Conservation (phyloP, 2,888 invertebrate genomes). For the Volucella bombylans region DNA sequence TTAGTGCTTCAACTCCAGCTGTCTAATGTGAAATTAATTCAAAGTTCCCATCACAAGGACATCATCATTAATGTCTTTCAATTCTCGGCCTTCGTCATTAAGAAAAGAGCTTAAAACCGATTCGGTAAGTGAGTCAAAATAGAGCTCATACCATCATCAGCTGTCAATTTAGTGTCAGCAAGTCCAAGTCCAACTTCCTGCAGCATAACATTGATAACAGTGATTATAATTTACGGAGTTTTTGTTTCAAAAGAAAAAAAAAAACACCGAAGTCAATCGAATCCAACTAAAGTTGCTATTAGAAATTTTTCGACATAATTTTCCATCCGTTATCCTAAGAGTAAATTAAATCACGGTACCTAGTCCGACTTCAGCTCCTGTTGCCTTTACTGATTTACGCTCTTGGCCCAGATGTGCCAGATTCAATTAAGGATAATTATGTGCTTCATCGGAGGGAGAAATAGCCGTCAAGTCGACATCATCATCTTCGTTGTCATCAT, state of each 20-base stretch:
- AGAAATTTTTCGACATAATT: slow-evolving; percentile 55
- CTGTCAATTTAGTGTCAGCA: slow-evolving; percentile 33
- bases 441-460: slow-evolving; percentile 73
- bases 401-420: slow-evolving; percentile 69
- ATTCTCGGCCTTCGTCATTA: slow-evolving; percentile 1
- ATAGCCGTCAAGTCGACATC: slow-evolving; percentile 71
- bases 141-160: neutral
- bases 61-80: slow-evolving; percentile 55
- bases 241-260: slow-evolving; percentile 3
- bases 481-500: slow-evolving; percentile 61
- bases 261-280: slow-evolving; percentile 13
- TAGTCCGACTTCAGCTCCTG: neutral
- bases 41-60: slow-evolving; percentile 53
- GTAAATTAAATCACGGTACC: slow-evolving; percentile 48
- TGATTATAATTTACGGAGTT: neutral
- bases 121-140: slow-evolving; percentile 13
- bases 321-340: slow-evolving; percentile 41
- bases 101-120: slow-evolving; percentile 13
- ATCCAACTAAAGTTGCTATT: slow-evolving; percentile 21
- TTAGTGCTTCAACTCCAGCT: slow-evolving; percentile 27
- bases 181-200: neutral
- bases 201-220: slow-evolving; percentile 23
- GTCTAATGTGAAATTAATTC: slow-evolving; percentile 43
- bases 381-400: slow-evolving; percentile 20
- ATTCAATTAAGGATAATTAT: slow-evolving; percentile 74